Percentiles rank a stretch among this genome's conserved stretches.
These are phyloP conservation scores for Echeneis naucrates DNA, from an alignment of 2,797 vertebrate species.

Conservation along the genomic window DNA sequence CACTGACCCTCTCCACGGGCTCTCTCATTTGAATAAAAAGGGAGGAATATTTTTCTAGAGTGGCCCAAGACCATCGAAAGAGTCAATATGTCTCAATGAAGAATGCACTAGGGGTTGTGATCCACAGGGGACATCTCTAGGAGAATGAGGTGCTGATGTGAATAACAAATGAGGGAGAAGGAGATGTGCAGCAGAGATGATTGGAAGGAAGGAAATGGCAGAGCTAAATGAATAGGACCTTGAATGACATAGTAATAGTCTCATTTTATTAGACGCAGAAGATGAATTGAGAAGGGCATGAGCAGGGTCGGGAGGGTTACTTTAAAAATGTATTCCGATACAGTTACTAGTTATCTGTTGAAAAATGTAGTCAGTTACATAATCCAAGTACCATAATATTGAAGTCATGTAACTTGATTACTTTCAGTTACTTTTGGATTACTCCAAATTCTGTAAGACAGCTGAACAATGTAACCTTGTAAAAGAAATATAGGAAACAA, in stretches of 20 bases:
- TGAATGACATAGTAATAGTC: slow-evolving; percentile 42
- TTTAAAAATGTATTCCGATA: too few species aligned
- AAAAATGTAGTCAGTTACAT: too few species aligned
- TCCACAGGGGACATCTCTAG: slow-evolving; percentile 59
- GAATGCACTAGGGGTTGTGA: slow-evolving; percentile 48
- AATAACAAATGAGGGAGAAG: slow-evolving; percentile 65
- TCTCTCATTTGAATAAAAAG: slow-evolving; percentile 76
- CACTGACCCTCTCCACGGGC: slow-evolving; percentile 53
- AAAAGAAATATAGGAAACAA: too few species aligned
- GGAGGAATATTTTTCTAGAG: slow-evolving; percentile 56
- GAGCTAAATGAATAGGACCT: slow-evolving; percentile 31
- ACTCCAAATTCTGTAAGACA: too few species aligned
- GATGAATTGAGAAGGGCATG: slow-evolving; percentile 44
- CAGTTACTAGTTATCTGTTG: too few species aligned
- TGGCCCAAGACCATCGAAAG: slow-evolving; percentile 60
- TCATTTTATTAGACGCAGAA: slow-evolving; percentile 29
- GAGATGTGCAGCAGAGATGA: slow-evolving; percentile 28
- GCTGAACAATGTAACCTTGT: too few species aligned
- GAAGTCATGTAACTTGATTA: too few species aligned
- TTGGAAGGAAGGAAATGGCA: slow-evolving; percentile 50
- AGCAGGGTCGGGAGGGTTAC: too few species aligned
- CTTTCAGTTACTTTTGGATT: too few species aligned
- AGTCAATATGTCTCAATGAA: slow-evolving; percentile 65
- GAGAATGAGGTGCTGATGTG: slow-evolving; percentile 51
- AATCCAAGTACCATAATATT: too few species aligned